Conservation (phyloP, 2,888 invertebrate genomes). For the Agapostemon virescens region DNA sequence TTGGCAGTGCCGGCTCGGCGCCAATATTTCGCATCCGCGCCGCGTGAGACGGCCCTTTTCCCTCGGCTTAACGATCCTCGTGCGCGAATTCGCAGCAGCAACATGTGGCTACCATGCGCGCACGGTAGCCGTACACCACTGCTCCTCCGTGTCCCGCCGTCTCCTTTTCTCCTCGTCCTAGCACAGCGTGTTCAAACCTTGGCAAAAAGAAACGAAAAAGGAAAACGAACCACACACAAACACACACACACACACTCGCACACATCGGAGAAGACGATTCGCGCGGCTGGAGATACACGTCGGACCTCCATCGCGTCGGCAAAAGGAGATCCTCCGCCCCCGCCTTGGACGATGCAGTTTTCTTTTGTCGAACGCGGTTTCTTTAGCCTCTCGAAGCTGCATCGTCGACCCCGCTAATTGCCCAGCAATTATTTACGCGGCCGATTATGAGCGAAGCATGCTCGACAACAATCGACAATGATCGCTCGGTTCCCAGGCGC, state of each 20-base stretch:
- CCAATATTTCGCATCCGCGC: constrained; percentile 39
- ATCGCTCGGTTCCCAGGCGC: constrained; percentile 49
- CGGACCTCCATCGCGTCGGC: constrained; percentile 26
- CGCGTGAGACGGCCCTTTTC: constrained; percentile 32
- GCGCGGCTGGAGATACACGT: constrained; percentile 20
- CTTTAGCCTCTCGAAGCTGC: neutral
- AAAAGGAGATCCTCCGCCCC: constrained; percentile 32
- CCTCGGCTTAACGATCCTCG: constrained; percentile 30
- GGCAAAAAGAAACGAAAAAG: constrained; percentile 2
- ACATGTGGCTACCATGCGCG: constrained; percentile 48
- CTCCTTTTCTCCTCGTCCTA: neutral
- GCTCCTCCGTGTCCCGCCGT: neutral
- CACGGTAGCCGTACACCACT: constrained; percentile 12
- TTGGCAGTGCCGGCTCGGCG: constrained; percentile 17
- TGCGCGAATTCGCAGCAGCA: constrained; percentile 43
- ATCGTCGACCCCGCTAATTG: constrained; percentile 9
- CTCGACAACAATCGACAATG: constrained; percentile 55
- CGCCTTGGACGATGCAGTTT: neutral
- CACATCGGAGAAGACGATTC: constrained; percentile 1
- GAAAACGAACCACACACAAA: too few species aligned
- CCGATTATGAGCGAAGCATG: constrained; percentile 27
- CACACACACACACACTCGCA: too few species aligned
- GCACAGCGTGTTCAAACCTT: neutral
- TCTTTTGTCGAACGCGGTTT: neutral
- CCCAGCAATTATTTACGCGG: constrained; percentile 26